These are phyloP conservation scores for Babylonia areolata DNA, from an alignment of 1,140 invertebrate genomes.

Conservation along the genomic window DNA sequence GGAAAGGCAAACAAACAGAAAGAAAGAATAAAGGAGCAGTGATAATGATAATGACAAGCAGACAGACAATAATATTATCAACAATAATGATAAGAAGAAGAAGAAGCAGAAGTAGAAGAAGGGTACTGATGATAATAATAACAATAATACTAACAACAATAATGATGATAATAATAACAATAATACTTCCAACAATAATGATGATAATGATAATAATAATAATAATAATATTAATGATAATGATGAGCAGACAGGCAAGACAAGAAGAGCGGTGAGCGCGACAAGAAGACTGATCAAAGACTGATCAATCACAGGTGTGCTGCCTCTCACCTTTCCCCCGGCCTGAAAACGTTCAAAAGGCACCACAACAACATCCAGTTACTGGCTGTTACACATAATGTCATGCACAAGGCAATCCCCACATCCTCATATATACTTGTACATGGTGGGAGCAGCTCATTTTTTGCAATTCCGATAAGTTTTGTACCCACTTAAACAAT, in stretches of 20 bases:
- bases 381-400: neutral
- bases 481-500: too few relatives aligned
- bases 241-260: neutral
- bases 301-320: too few relatives aligned
- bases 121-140: too few relatives aligned
- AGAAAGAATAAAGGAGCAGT: neutral
- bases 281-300: too few relatives aligned
- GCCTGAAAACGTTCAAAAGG: neutral
- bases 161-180: too few relatives aligned
- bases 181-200: too few relatives aligned
- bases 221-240: neutral
- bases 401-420: neutral
- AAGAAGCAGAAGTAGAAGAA: neutral
- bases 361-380: neutral
- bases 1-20: neutral
- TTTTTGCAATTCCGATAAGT: too few relatives aligned
- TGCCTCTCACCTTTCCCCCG: neutral
- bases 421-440: neutral
- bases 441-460: too few relatives aligned
- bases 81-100: neutral
- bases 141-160: too few relatives aligned
- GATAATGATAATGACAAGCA: neutral
- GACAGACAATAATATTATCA: neutral
- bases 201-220: too few relatives aligned
- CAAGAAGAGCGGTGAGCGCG: neutral